Evolutionary conservation across 2,113 vertebrate genomes (phyloP).

Genomic region (Campylorhamphus procurvoides): DNA sequence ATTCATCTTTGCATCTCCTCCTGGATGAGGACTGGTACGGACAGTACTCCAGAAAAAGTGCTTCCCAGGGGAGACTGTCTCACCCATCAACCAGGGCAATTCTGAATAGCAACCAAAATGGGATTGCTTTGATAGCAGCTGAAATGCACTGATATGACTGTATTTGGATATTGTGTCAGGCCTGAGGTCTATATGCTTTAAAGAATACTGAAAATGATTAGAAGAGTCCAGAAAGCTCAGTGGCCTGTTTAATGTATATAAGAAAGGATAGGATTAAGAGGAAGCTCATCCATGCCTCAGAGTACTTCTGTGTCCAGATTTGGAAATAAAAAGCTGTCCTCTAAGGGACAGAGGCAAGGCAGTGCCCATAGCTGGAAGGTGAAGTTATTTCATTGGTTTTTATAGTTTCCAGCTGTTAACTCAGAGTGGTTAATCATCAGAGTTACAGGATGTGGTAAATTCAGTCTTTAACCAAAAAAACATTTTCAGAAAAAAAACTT

Average conservation of each 20-base stretch:
- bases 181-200: not conserved
- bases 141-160: not conserved
- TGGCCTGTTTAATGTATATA: not conserved
- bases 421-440: not conserved
- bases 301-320: not conserved
- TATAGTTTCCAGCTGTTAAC: not conserved
- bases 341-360: not conserved
- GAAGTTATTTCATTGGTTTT: not conserved
- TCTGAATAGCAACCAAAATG: not conserved
- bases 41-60: not conserved
- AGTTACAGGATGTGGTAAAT: constrained; percentile 3
- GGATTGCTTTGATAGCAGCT: not conserved
- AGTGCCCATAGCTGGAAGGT: not conserved
- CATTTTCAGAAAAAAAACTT: not conserved
- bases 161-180: not conserved
- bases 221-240: not conserved
- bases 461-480: not conserved
- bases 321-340: not conserved
- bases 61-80: not conserved
- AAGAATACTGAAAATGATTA: not conserved
- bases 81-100: not conserved
- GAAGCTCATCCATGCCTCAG: not conserved
- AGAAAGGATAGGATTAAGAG: not conserved
- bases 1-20: not conserved
- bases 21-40: not conserved